Evolutionary conservation across 2,113 vertebrate species (phyloP), one percentile per base, ranked within the genome.

Genomic region (Xyliphius kryptos): DNA sequence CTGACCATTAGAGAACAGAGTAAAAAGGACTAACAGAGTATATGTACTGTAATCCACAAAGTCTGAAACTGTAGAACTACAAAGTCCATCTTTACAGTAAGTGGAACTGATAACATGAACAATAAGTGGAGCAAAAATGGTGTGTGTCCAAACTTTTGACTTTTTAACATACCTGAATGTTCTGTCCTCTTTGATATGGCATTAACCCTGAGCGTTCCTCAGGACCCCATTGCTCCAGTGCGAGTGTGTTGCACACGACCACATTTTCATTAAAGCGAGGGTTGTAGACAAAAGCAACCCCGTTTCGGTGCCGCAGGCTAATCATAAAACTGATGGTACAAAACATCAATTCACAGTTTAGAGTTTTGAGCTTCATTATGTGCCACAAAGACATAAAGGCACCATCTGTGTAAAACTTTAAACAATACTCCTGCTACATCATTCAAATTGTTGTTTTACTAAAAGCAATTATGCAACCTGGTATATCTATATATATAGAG

Each of bases 251-350:
- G 3, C 70, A 67, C 43, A 81, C 82, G 15, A 84, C 71, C 0
- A 47, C 0, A 0, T 76, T 72, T 65, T 89, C 78, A 15, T 76
- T 11, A 1, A 86, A 80, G 12, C 82, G 76, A 13, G 77, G 74
- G 50, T 82, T 83, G 52, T 82, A 22, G 22, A 82, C 85, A n/a
- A 82, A 76, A 9, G 83, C 80, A 0, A 78, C 68, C 37, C 82
- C 76, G n/a, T 2, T 47, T n/a, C 63, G 63, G 2, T 66, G 74
- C 8, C 71, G 59, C 70, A 87, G 73, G 47, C 85, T 77, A 53
- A 86, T 48, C 2, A 50, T 2, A 48, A 84, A 76, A 40, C 81
- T 86, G 16, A 53, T 47, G 10, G 26, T 16, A 26, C 37, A 65
- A 59, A n/a, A 40, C 6, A 61, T 6, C 17, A 46, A 9, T 15